A percentile compares a stretch with the other conserved stretches of the same genome.
Conservation (phyloP, 2,797 vertebrate species). For the Poeciliopsis presidionis region DNA sequence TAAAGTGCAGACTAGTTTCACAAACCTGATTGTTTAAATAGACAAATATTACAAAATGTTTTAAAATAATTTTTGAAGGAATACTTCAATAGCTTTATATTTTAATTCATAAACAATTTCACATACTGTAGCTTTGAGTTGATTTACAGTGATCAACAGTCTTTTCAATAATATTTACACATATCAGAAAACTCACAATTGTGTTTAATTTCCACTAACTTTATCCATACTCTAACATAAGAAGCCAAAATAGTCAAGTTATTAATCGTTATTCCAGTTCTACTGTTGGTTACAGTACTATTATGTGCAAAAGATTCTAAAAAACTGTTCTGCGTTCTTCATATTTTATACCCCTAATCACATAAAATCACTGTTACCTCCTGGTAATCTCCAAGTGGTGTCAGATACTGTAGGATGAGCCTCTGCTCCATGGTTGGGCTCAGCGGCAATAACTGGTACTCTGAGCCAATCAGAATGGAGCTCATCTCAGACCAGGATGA, state of each 20-base stretch:
- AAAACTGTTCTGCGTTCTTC: not conserved
- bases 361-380: constrained; percentile 80
- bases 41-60: not conserved
- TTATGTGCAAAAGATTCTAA: not conserved
- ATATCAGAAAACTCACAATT: not conserved
- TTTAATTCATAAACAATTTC: not conserved
- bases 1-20: not conserved
- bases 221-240: not conserved
- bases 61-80: not conserved
- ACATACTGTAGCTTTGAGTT: not conserved
- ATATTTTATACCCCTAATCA: not conserved
- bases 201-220: not conserved
- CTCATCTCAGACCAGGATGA: constrained; percentile 96
- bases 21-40: not conserved
- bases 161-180: not conserved
- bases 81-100: not conserved
- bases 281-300: not conserved
- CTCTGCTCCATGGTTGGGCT: constrained; percentile 92
- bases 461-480: constrained; percentile 92
- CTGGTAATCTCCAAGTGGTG: constrained; percentile 93
- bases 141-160: not conserved
- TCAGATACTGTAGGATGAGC: constrained; percentile 94
- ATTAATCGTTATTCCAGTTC: not conserved
- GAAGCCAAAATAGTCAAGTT: not conserved
- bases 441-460: constrained; percentile 90